A percentile compares a stretch with the other conserved stretches of the same genome.
phyloP scores from a whole-genome alignment of 2,888 invertebrate genomes.

The Conomelus anceps region DNA sequence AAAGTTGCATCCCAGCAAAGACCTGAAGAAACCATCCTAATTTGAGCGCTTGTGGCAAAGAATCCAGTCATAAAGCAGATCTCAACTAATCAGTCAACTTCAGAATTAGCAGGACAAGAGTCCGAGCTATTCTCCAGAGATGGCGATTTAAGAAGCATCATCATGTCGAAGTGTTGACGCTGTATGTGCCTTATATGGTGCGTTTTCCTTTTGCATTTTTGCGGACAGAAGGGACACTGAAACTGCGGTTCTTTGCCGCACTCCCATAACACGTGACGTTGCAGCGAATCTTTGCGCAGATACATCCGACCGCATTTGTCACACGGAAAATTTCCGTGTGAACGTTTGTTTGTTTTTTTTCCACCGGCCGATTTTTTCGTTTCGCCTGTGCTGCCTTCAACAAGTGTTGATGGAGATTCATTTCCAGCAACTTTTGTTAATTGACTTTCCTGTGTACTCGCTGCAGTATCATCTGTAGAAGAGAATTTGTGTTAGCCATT shows the following conservation, averaged over 20 bases:
- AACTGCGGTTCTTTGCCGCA: constrained; percentile 48
- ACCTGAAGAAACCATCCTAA: no score
- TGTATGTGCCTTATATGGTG: constrained; percentile 50
- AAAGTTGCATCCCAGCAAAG: no score
- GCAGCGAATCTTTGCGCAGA: constrained; percentile 37
- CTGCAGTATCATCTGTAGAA: constrained; percentile 1
- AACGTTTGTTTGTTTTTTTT: constrained; percentile 21
- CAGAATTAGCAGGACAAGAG: background rate
- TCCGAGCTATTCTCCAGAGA: background rate
- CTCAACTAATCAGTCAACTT: background rate
- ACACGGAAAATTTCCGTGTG: constrained; percentile 34
- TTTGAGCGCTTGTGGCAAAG: no score
- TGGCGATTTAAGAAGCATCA: constrained; percentile 45
- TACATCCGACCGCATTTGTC: constrained; percentile 36
- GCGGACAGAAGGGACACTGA: constrained; percentile 46
- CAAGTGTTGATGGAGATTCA: background rate
- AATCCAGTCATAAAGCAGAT: no score
- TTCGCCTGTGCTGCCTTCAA: background rate
- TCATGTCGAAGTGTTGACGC: constrained; percentile 48
- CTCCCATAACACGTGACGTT: constrained; percentile 42
- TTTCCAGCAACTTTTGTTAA: background rate
- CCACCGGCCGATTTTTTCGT: background rate
- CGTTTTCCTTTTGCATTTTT: constrained; percentile 44
- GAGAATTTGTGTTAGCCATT: background rate
- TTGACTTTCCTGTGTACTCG: constrained; percentile 6